A percentile compares a stretch with the other conserved stretches of the same genome.
Evolutionary conservation across 2,888 invertebrate genomes (phyloP).

Genomic region (Prenolepis imparis): DNA sequence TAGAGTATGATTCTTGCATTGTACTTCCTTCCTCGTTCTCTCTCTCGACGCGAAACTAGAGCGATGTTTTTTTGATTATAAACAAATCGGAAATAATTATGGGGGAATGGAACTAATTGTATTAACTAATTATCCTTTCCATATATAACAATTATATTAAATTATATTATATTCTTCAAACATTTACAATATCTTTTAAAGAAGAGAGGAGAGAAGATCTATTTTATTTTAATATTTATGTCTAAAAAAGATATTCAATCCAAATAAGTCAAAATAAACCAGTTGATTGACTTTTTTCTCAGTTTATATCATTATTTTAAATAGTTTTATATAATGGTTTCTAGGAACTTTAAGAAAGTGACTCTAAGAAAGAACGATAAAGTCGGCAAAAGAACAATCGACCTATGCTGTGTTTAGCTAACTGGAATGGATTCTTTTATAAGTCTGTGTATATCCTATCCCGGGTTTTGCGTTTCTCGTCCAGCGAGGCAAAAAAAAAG

Average conservation of each 20-base stretch:
- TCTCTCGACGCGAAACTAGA: not conserved
- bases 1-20: conserved; percentile 18
- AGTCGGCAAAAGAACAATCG: conserved; percentile 58
- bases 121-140: not conserved
- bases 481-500: conserved; percentile 26
- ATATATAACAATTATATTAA: not conserved
- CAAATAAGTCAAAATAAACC: not conserved
- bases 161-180: not conserved
- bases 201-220: not conserved
- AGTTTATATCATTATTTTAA: not conserved
- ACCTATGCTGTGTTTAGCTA: conserved; percentile 70
- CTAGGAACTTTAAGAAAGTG: conserved; percentile 36
- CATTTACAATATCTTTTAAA: not conserved
- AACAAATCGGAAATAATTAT: not conserved
- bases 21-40: not conserved
- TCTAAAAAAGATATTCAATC: not conserved
- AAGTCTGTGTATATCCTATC: conserved; percentile 47
- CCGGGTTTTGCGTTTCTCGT: conserved; percentile 28
- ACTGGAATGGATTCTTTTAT: conserved; percentile 58
- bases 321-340: conserved; percentile 46
- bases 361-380: conserved; percentile 49
- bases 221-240: not conserved
- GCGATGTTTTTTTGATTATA: not conserved
- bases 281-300: not conserved
- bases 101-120: not conserved